A percentile compares a stretch with the other conserved stretches of the same genome.
These are phyloP conservation scores for Sebastes hubbsi DNA, from an alignment of 2,797 vertebrate genomes.

Conservation along the genomic window DNA sequence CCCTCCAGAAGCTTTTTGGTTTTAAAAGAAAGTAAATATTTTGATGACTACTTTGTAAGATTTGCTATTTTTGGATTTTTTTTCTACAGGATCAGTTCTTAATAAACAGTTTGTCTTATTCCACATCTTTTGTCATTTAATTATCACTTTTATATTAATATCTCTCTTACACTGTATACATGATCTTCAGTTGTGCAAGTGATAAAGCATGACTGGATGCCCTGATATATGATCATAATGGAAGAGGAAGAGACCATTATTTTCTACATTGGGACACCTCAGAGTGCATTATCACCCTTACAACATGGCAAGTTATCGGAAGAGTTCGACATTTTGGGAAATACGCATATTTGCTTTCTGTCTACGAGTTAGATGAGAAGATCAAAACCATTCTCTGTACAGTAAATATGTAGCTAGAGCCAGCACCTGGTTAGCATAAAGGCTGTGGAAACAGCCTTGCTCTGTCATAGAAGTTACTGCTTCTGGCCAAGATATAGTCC, in stretches of 20 bases:
- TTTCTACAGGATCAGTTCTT: slow-evolving; percentile 44
- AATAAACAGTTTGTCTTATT: slow-evolving; percentile 64
- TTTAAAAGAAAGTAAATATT: slow-evolving; percentile 35
- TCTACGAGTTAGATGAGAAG: background rate
- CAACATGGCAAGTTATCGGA: background rate
- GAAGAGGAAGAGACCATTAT: background rate
- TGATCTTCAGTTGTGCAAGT: background rate
- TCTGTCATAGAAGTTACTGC: background rate
- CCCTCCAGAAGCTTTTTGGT: slow-evolving; percentile 1
- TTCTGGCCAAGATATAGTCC: background rate
- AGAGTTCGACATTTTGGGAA: background rate
- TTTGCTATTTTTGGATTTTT: slow-evolving; percentile 39
- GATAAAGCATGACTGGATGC: background rate
- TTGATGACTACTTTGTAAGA: slow-evolving; percentile 45
- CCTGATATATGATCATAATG: background rate
- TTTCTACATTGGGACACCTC: background rate
- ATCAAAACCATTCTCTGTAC: background rate
- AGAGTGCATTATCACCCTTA: background rate
- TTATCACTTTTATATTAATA: background rate
- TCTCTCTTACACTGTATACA: background rate
- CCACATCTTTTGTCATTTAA: slow-evolving; percentile 3
- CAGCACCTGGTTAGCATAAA: background rate
- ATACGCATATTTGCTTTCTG: background rate
- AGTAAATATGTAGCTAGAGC: background rate
- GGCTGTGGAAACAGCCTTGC: background rate